Evolutionary conservation across 2,113 vertebrate genomes (phyloP), one percentile per base, ranked within the genome.

Genomic region (Falco punctatus): DNA sequence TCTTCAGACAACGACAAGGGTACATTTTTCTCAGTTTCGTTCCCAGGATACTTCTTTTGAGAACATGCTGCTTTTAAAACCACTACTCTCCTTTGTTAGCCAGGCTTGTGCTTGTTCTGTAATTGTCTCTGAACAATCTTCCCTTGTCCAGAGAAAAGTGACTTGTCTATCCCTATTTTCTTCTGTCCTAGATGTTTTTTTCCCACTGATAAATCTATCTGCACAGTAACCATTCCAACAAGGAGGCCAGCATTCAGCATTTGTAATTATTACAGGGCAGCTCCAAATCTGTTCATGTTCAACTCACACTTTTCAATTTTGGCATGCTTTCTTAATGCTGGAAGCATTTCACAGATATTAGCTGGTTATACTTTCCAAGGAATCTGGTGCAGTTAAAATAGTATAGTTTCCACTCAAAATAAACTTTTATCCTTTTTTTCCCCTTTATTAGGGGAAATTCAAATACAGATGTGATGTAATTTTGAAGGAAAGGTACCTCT

Each of bases 301-400:
- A 94, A 51, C 83, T 75, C 35, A 27, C 0, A 1, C 69, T 96
- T 92, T 94, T 84, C 81, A 86, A 33, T 83, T 94, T 72, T 96
- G 96, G 92, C 94, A 70, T 59, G n/a, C 23, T 66, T 79, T 74
- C 59, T 86, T 54, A 64, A 71, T 35, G 80, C 32, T 97, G 96
- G 94, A 97, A 94, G 6, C 61, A 32, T 95, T 95, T 96, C 88
- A 95, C 72, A 96, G 74, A 86, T 96, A 86, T 83, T 88, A 86
- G 48, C 44, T 13, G 6, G 44, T 90, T 95, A 40, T 67, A 74
- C 92, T 96, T 97, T 97, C 92, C 92, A 95, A 96, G 91, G 86
- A 95, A 91, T 92, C 77, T 89, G 52, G 23, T 89, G 44, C 33
- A 65, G 92, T 91, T 92, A 92, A 92, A 96, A 65, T 42, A 91